These are phyloP conservation scores for Coturnix japonica DNA, from an alignment of 2,113 vertebrate genomes.

Conservation along the genomic window DNA sequence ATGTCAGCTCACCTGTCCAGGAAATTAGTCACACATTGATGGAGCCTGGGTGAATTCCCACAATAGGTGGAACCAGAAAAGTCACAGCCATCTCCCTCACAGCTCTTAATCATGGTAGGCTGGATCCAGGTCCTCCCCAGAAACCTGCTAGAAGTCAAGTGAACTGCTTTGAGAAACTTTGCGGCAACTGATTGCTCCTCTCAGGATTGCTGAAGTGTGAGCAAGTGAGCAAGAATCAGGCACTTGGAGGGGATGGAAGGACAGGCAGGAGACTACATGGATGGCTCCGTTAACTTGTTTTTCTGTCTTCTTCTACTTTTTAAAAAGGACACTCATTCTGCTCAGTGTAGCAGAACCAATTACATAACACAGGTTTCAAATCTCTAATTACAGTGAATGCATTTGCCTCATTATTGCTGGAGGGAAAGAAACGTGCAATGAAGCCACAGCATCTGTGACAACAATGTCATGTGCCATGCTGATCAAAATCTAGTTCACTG, in stretches of 20 bases:
- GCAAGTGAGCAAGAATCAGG: not conserved
- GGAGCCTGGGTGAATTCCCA: not conserved
- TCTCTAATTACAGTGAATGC: conserved; percentile 13
- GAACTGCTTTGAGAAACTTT: not conserved
- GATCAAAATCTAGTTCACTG: not conserved
- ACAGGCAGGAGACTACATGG: not conserved
- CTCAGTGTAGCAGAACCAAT: not conserved
- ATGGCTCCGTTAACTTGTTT: not conserved
- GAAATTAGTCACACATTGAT: not conserved
- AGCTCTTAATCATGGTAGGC: not conserved
- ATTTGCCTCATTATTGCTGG: conserved; percentile 17
- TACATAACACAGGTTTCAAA: not conserved
- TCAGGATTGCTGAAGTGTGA: not conserved
- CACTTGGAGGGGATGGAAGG: not conserved
- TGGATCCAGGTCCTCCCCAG: not conserved
- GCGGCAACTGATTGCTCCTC: not conserved
- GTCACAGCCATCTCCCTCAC: not conserved
- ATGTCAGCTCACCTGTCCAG: not conserved
- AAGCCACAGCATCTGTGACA: not conserved
- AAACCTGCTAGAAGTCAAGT: not conserved
- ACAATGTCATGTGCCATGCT: not conserved
- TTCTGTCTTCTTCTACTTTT: not conserved
- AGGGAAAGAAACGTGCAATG: not conserved
- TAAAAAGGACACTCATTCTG: not conserved
- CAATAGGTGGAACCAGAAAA: not conserved